Base-by-base conservation (phyloP, 2,797 vertebrate species). In the Gymnothorax javanicus region DNA sequence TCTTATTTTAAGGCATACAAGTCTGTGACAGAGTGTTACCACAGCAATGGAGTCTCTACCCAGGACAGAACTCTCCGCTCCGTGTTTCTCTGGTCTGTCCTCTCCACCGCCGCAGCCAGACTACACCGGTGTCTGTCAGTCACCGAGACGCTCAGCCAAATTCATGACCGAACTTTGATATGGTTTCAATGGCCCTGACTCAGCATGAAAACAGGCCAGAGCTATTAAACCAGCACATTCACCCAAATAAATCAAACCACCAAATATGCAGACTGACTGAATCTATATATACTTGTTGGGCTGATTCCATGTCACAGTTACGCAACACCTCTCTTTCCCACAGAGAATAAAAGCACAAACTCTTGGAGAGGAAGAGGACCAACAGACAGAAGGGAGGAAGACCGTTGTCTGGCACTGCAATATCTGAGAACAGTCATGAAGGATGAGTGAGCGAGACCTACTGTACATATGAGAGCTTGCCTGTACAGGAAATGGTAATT, bases 221-320 rank as follows among this genome's bases (percentile, higher is more conserved):
- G 23, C 81, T 79, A 83, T 60, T 71, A 27, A 86, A 83, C 56
- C 73, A 27, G 81, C 59, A 15, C 27, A 67, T 27, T 73, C 25
- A 33, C 54, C 64, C 81, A 73, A 73, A 82, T 69, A 54, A 83
- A 83, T 67, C 67, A 5, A n/a, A 52, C 58, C 23, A 67, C 20
- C 54, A 69, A 86, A 83, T 54, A 4, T 54, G 82, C 20, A 27
- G 23, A 33, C 79, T 43, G 52, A 27, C 79, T 15, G 52, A 67
- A 60, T 54, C 50, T 58, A 54, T 81, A 69, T 69, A 69, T 83
- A 86, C 71, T 15, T 82, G 25, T 23, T 57, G 43, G 58, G 54
- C 54, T 27, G 13, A 56, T 1, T 52, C 33, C 83, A 84, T 84
- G 54, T 69, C 58, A 64, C 43, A 57, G 77, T 69, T 86, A 52